phyloP scores from a whole-genome alignment of 64 coral and sea anemone species.

The Trachythela sp. region DNA sequence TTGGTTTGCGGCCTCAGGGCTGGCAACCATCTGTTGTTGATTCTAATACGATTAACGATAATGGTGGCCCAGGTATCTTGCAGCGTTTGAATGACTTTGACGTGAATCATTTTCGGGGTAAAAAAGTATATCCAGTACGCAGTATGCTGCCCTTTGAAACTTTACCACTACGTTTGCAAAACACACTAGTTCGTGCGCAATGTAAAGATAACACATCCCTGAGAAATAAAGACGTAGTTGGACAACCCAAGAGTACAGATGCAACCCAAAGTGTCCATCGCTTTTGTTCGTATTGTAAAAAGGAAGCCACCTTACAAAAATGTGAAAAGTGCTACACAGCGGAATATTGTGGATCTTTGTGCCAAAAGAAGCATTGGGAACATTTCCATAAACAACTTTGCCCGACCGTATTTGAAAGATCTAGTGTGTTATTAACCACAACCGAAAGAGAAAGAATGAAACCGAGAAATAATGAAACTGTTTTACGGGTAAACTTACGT shows the following conservation, averaged over 20 bases:
- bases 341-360: not conserved
- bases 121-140: not conserved
- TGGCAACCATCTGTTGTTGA: not conserved
- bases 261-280: no score
- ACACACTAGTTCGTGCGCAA: no score
- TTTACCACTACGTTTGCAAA: no score
- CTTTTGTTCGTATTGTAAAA: not conserved
- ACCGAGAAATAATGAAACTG: no score
- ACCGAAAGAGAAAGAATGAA: not conserved
- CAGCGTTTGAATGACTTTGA: not conserved
- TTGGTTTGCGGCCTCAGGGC: not conserved
- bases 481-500: not conserved
- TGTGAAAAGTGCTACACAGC: not conserved
- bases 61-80: not conserved
- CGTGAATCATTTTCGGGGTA: no score
- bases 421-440: not conserved
- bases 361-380: not conserved
- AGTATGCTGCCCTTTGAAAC: not conserved
- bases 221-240: no score
- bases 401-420: not conserved
- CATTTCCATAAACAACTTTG: not conserved
- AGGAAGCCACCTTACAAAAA: not conserved
- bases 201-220: no score
- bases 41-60: not conserved
- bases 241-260: no score